Evolutionary conservation across 2,888 invertebrate genomes (phyloP).

Genomic region (Cryptocephalus moraei): DNA sequence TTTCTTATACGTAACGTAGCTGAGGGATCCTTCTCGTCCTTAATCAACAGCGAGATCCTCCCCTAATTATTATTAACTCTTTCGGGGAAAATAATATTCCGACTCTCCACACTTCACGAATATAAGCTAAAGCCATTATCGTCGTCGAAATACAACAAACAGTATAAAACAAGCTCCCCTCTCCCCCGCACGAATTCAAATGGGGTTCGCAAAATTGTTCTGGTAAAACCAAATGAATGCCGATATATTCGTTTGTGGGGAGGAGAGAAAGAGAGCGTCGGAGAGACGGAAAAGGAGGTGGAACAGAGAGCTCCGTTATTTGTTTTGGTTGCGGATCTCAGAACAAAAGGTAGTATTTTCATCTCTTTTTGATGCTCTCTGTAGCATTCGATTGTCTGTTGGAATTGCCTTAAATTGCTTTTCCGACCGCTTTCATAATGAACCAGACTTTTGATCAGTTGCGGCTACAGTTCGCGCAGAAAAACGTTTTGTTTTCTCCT

Average conservation of each 20-base stretch:
- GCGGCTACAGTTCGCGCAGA: background rate
- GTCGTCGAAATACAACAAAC: slow-evolving; percentile 4
- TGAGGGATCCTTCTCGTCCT: no score
- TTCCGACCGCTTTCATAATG: slow-evolving; percentile 35
- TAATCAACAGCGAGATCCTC: no score
- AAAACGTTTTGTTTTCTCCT: no score
- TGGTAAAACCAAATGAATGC: slow-evolving; percentile 13
- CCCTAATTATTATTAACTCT: no score
- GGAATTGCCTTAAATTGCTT: slow-evolving; percentile 37
- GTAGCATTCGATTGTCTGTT: slow-evolving; percentile 34
- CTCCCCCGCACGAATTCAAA: slow-evolving; percentile 4
- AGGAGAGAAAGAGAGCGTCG: background rate
- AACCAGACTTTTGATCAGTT: slow-evolving; percentile 20
- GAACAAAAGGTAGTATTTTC: slow-evolving; percentile 25
- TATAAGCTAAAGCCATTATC: slow-evolving; percentile 2
- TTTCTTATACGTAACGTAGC: no score
- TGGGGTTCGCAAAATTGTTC: slow-evolving; percentile 11
- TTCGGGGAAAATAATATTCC: no score
- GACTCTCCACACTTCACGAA: no score
- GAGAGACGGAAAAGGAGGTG: no score
- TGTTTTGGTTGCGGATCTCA: slow-evolving; percentile 23
- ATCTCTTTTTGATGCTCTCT: slow-evolving; percentile 28
- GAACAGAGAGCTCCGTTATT: slow-evolving; percentile 17
- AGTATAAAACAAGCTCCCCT: slow-evolving; percentile 4
- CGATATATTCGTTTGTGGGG: slow-evolving; percentile 13